Conservation (phyloP, 2,888 invertebrate genomes). For the Hololepta plana region DNA sequence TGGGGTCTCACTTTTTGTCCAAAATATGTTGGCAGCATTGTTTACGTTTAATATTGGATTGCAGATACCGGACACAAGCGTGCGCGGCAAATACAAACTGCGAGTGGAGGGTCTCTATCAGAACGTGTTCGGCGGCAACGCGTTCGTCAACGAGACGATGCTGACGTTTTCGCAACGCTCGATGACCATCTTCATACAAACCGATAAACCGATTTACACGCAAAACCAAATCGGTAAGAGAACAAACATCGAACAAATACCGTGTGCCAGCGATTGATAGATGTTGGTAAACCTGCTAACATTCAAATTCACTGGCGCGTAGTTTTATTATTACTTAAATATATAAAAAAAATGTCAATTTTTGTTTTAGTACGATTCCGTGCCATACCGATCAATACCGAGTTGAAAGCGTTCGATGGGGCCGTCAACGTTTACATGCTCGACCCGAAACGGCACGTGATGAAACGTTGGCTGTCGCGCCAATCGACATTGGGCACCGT, state of each 20-base stretch:
- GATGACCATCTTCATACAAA: conserved; percentile 89
- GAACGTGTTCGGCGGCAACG: conserved; percentile 64
- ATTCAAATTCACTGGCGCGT: neutral
- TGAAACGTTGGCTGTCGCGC: conserved; percentile 84
- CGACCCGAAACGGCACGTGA: conserved; percentile 73
- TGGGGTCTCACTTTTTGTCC: no score
- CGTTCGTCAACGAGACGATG: conserved; percentile 76
- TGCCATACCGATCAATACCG: conserved; percentile 82
- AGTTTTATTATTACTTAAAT: no score
- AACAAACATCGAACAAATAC: no score
- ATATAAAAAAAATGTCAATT: conserved; percentile 4
- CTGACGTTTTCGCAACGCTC: conserved; percentile 75
- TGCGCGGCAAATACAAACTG: conserved; percentile 66
- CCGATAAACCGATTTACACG: conserved; percentile 89
- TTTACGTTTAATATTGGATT: no score
- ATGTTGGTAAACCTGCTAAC: neutral
- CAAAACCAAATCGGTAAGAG: conserved; percentile 64
- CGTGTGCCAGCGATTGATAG: neutral
- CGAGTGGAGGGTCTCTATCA: conserved; percentile 38
- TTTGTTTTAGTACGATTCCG: conserved; percentile 58
- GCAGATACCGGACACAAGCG: conserved; percentile 68
- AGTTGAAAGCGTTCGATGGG: conserved; percentile 76
- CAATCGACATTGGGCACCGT: conserved; percentile 88
- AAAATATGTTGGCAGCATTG: no score
- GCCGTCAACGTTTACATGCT: conserved; percentile 84